Percentiles rank a stretch among this genome's conserved stretches.
phyloP scores from a whole-genome alignment of 1,140 invertebrate genomes.

The Cardiocondyla obscurior region DNA sequence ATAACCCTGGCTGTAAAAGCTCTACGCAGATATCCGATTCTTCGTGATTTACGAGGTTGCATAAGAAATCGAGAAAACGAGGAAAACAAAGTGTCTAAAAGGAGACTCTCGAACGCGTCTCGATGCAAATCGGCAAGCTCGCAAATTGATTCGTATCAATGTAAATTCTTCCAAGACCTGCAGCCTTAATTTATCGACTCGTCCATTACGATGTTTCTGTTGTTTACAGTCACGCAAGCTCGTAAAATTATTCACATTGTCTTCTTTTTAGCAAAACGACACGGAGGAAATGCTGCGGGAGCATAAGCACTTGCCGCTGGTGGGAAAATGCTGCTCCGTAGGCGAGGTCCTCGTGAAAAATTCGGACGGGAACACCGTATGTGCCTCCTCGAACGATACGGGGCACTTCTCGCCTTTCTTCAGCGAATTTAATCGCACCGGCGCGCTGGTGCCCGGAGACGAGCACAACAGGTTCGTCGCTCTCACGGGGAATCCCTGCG shows the following conservation, averaged over 20 bases:
- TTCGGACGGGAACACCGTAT: slow-evolving; percentile 45
- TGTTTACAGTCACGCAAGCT: neutral
- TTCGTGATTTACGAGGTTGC: neutral
- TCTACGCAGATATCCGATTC: neutral
- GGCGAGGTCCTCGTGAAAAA: slow-evolving; percentile 70
- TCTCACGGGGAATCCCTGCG: slow-evolving; percentile 85
- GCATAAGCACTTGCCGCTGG: slow-evolving; percentile 70
- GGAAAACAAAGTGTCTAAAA: neutral
- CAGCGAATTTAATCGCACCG: slow-evolving; percentile 83
- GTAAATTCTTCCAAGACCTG: neutral
- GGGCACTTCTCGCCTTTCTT: slow-evolving; percentile 81
- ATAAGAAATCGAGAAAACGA: neutral
- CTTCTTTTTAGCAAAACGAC: slow-evolving; percentile 64
- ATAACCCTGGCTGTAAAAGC: neutral
- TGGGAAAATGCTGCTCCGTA: slow-evolving; percentile 78
- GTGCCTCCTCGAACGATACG: slow-evolving; percentile 30
- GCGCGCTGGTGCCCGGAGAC: slow-evolving; percentile 81
- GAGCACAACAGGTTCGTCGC: slow-evolving; percentile 83
- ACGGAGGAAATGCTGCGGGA: slow-evolving; percentile 46
- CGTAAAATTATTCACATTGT: neutral
- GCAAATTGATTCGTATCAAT: neutral
- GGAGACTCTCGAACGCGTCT: neutral
- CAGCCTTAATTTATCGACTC: neutral
- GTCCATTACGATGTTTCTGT: neutral
- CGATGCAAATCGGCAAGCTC: neutral